Evolutionary conservation across 64 coral and sea anemone genomes (phyloP), one percentile per base, ranked within the genome.

Genomic region (Astreopora myriophthalma): DNA sequence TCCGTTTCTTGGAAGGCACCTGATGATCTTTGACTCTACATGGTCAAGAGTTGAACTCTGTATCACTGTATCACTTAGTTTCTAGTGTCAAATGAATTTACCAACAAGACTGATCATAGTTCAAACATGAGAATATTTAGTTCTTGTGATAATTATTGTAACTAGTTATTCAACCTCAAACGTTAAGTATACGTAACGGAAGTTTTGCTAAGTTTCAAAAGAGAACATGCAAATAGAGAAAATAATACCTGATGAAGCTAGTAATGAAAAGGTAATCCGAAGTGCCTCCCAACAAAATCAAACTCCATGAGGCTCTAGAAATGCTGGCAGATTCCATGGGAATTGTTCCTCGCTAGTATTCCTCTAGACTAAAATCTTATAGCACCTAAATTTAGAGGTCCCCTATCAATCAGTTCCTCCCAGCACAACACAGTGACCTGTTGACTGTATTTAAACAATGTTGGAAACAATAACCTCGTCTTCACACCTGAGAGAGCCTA

Each of bases 41-140:
- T n/a, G n/a, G n/a, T n/a, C n/a, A 44, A 44, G 40, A 11, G 11
- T 44, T 44, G 40, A 44, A 11, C 6, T 44, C 6, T 44, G 40
- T 3, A 44, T 44, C 40, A 44, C 3, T 8, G 40, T 44, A 44
- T 44, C 40, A 44, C 3, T 8, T 5, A 8, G 3, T 44, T 44
- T 5, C 40, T 11, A 55, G 16, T 55, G 8, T 13, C 51, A 55
- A 46, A 13, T 55, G 13, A 55, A 55, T 19, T 55, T 55, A 3
- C 11, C n/a, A n/a, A 46, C 51, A 55, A 55, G 51, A 2, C 14
- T 73, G 34, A 73, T 9, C 17, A 7, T 0, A 17, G 79, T 83
- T 83, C 79, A 83, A 22, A 60, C 79, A 83, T 65, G 57, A 37
- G 55, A 83, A 37, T 38, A 25, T 33, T 64, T 25, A 8, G 34